These are phyloP conservation scores for Seira sanloemensis DNA, from an alignment of 2,888 invertebrate species.

Conservation along the genomic window DNA sequence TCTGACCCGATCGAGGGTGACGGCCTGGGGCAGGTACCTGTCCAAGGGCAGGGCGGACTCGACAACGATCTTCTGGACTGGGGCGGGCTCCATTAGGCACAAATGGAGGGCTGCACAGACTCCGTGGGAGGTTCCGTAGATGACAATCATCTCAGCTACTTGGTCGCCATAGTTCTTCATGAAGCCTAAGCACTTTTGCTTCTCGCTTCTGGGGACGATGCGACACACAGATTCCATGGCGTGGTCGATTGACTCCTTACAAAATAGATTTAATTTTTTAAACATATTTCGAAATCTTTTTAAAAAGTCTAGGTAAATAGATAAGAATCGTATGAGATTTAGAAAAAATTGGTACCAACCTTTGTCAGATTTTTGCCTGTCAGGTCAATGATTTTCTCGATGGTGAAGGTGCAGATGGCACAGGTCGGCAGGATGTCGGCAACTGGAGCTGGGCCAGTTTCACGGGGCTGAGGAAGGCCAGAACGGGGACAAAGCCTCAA, in stretches of 20 bases:
- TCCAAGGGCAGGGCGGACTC: conserved; percentile 61
- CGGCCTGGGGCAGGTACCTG: conserved; percentile 64
- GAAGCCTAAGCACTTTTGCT: conserved; percentile 84
- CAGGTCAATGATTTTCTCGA: conserved; percentile 84
- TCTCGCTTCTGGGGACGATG: conserved; percentile 81
- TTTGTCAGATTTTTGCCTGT: conserved; percentile 86
- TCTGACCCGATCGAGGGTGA: conserved; percentile 27
- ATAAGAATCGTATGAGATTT: not conserved
- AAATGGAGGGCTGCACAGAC: conserved; percentile 87
- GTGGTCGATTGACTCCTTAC: conserved; percentile 82
- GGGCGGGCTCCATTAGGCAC: conserved; percentile 78
- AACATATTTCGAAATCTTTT: not conserved
- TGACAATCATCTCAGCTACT: conserved; percentile 86
- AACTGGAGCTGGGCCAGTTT: conserved; percentile 23
- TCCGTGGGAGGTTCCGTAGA: conserved; percentile 85
- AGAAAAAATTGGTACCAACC: conserved; percentile 8
- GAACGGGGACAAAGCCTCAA: conserved; percentile 81
- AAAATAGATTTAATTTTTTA: conserved; percentile 61
- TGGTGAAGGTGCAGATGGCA: conserved; percentile 89
- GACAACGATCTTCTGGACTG: conserved; percentile 19
- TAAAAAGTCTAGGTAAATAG: not conserved
- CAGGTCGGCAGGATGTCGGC: conserved; percentile 82
- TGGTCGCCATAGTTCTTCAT: conserved; percentile 86
- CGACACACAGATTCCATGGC: conserved; percentile 84
- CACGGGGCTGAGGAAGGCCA: not conserved